phyloP scores from a whole-genome alignment of 2,888 invertebrate genomes.

The Lathronympha strigana region DNA sequence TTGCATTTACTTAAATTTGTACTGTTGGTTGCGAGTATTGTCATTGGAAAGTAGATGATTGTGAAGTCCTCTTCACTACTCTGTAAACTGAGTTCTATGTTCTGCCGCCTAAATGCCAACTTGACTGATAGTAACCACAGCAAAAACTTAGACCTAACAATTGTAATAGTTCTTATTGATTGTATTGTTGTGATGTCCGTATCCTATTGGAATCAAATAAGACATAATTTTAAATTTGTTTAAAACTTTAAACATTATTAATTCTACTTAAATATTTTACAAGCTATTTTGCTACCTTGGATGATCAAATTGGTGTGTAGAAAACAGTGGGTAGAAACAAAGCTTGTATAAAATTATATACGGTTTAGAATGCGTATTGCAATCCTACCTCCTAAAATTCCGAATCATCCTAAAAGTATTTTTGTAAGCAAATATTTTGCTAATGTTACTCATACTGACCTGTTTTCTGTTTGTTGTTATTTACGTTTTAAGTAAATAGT shows the following conservation, averaged over 20 bases:
- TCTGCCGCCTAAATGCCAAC: neutral
- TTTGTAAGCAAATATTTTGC: constrained; percentile 35
- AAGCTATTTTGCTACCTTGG: no score
- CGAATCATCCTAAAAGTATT: constrained; percentile 28
- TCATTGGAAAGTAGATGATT: neutral
- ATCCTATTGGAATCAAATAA: constrained; percentile 1
- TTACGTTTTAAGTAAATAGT: constrained; percentile 8
- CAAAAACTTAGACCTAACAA: neutral
- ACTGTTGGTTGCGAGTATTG: neutral
- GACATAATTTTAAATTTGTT: neutral
- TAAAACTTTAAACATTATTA: neutral
- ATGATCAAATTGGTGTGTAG: neutral
- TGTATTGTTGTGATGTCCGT: neutral
- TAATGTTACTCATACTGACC: constrained; percentile 17
- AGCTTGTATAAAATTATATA: neutral
- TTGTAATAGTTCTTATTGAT: constrained; percentile 12
- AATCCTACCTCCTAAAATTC: constrained; percentile 30
- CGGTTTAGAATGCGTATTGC: constrained; percentile 2
- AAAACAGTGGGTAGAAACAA: neutral
- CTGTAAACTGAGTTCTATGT: neutral
- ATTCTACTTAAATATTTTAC: no score
- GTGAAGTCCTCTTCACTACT: neutral
- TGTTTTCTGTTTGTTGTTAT: constrained; percentile 15
- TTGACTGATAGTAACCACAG: neutral
- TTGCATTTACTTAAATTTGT: constrained; percentile 30